Conservation (phyloP, 2,888 invertebrate species). For the Ypsolopha scabrella region DNA sequence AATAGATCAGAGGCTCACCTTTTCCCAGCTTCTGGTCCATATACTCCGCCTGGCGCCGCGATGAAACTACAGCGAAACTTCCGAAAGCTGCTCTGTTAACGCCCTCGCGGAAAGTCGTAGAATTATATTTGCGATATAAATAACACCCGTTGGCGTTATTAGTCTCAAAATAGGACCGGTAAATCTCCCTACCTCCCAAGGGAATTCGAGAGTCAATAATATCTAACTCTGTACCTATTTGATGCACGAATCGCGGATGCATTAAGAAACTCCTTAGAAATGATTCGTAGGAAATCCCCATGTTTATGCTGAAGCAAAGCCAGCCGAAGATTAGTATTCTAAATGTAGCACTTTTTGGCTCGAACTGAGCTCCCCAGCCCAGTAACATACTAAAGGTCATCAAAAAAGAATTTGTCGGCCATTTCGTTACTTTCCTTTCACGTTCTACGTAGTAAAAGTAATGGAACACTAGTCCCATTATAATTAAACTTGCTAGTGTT, state of each 20-base stretch:
- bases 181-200: slow-evolving; percentile 60
- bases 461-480: slow-evolving; percentile 51
- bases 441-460: slow-evolving; percentile 44
- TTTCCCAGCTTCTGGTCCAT: slow-evolving; percentile 54
- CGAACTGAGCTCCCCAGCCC: slow-evolving; percentile 53
- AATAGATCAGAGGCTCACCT: slow-evolving; percentile 51
- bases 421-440: slow-evolving; percentile 35
- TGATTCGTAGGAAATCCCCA: slow-evolving; percentile 62
- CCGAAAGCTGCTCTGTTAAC: slow-evolving; percentile 44
- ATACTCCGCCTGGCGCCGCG: slow-evolving; percentile 55
- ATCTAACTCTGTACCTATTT: slow-evolving; percentile 56
- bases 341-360: slow-evolving; percentile 48
- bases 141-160: slow-evolving; percentile 59
- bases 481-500: slow-evolving; percentile 37
- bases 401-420: slow-evolving; percentile 57
- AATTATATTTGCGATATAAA: slow-evolving; percentile 59
- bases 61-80: slow-evolving; percentile 57
- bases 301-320: slow-evolving; percentile 61
- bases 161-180: slow-evolving; percentile 61
- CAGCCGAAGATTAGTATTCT: slow-evolving; percentile 55
- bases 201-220: slow-evolving; percentile 51
- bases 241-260: slow-evolving; percentile 63
- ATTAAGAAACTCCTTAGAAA: slow-evolving; percentile 63
- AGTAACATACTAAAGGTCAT: slow-evolving; percentile 60
- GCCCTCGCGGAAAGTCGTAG: slow-evolving; percentile 49